These are phyloP conservation scores for Phymorhynchus buccinoides DNA, from an alignment of 1,140 invertebrate genomes.

Conservation along the genomic window DNA sequence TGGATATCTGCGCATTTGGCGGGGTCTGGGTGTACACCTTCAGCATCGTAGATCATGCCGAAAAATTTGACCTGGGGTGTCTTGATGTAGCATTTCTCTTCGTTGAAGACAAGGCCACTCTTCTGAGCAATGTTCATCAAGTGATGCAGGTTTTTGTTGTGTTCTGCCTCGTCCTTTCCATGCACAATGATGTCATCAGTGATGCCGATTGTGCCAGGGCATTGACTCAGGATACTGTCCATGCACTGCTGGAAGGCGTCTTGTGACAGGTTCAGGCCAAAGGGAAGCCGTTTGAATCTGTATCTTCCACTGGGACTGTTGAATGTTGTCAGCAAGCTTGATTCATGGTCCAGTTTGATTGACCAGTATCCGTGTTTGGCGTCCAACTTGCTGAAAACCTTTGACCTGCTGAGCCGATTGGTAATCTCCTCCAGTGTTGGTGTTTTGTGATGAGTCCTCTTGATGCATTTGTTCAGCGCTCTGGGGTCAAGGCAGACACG, in stretches of 20 bases:
- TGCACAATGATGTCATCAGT: constrained; percentile 69
- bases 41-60: background rate
- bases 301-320: constrained; percentile 69
- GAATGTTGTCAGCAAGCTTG: constrained; percentile 72
- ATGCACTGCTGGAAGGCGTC: constrained; percentile 64
- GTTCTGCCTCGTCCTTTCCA: constrained; percentile 52
- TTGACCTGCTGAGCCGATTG: background rate
- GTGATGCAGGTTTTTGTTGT: constrained; percentile 30
- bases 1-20: background rate
- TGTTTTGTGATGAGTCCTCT: background rate
- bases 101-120: constrained; percentile 24
- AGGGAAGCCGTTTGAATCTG: constrained; percentile 66
- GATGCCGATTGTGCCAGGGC: constrained; percentile 60
- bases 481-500: background rate
- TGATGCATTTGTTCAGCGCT: background rate
- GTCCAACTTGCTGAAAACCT: constrained; percentile 46
- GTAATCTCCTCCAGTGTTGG: background rate
- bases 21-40: background rate
- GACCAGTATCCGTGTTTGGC: constrained; percentile 29
- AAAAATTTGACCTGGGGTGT: constrained; percentile 11
- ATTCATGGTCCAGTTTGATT: constrained; percentile 40
- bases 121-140: constrained; percentile 26
- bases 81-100: background rate
- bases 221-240: constrained; percentile 56
- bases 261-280: constrained; percentile 61